phyloP scores from a whole-genome alignment of 2,888 invertebrate genomes.

The Watsonalla binaria region DNA sequence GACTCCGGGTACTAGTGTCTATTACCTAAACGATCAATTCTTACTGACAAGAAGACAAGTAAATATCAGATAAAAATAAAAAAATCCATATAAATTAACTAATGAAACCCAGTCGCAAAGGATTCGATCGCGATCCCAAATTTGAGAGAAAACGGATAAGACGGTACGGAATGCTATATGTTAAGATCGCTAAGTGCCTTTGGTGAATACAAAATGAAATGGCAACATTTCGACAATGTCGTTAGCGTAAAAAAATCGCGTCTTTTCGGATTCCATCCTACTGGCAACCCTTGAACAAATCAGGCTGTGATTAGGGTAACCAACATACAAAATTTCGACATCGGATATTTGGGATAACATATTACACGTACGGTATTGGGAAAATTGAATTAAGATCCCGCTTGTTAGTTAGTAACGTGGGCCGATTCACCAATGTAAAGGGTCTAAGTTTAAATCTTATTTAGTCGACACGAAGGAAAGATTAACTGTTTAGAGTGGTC shows the following conservation, averaged over 20 bases:
- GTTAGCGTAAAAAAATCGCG: neutral
- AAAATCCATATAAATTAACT: too few species aligned
- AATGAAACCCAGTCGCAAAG: too few species aligned
- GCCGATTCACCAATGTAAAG: constrained; percentile 19
- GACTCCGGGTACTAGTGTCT: too few species aligned
- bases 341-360: constrained; percentile 6
- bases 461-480: constrained; percentile 16
- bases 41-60: too few species aligned
- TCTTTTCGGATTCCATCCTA: constrained; percentile 2
- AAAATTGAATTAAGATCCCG: constrained; percentile 23
- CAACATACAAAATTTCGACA: constrained; percentile 19
- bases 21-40: too few species aligned
- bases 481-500: constrained; percentile 21
- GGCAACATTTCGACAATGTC: too few species aligned
- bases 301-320: constrained; percentile 17
- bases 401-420: constrained; percentile 18
- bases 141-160: too few species aligned
- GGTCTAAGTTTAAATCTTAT: constrained; percentile 35
- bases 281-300: constrained; percentile 13
- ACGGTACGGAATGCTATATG: too few species aligned
- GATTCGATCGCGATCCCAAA: too few species aligned
- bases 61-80: too few species aligned
- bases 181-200: too few species aligned
- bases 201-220: too few species aligned
- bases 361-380: neutral